Evolutionary conservation across 2,888 invertebrate species (phyloP).

Genomic region (Heliconius erato): DNA sequence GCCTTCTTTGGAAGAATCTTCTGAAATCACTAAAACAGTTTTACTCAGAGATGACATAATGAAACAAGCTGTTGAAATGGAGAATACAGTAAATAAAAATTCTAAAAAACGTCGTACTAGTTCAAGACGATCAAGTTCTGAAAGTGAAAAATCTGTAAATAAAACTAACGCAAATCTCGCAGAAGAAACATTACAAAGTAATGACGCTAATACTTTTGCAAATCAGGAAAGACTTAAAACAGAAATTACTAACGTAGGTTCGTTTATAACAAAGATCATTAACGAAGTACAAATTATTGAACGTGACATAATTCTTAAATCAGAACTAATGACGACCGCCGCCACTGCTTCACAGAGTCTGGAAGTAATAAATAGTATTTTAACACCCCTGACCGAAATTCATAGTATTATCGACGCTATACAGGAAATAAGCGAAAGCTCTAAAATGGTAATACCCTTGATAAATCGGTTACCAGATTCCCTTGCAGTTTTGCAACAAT

Average conservation of each 20-base stretch:
- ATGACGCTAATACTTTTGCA: slow-evolving; percentile 40
- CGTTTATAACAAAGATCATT: slow-evolving; percentile 78
- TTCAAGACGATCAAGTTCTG: slow-evolving; percentile 76
- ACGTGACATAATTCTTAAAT: slow-evolving; percentile 88
- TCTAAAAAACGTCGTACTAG: slow-evolving; percentile 76
- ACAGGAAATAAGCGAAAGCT: slow-evolving; percentile 75
- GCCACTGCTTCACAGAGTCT: slow-evolving; percentile 88
- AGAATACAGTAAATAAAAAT: slow-evolving; percentile 57
- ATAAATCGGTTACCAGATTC: slow-evolving; percentile 86
- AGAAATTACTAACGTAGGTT: slow-evolving; percentile 62
- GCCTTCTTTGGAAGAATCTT: slow-evolving; percentile 68
- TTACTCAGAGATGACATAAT: slow-evolving; percentile 68
- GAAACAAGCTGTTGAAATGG: slow-evolving; percentile 55
- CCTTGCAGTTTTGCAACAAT: slow-evolving; percentile 87
- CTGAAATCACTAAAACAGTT: slow-evolving; percentile 68
- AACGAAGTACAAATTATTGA: slow-evolving; percentile 87
- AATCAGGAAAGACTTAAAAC: slow-evolving; percentile 64
- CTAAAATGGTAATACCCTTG: slow-evolving; percentile 80
- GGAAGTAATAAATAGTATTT: slow-evolving; percentile 87
- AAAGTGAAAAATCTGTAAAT: slow-evolving; percentile 81
- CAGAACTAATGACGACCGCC: slow-evolving; percentile 88
- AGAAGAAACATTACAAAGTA: slow-evolving; percentile 54
- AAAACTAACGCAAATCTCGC: slow-evolving; percentile 71
- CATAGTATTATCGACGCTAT: slow-evolving; percentile 86
- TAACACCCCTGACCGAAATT: slow-evolving; percentile 87